Conservation (phyloP, 2,797 vertebrate species). For the Phrynocephalus forsythii region DNA sequence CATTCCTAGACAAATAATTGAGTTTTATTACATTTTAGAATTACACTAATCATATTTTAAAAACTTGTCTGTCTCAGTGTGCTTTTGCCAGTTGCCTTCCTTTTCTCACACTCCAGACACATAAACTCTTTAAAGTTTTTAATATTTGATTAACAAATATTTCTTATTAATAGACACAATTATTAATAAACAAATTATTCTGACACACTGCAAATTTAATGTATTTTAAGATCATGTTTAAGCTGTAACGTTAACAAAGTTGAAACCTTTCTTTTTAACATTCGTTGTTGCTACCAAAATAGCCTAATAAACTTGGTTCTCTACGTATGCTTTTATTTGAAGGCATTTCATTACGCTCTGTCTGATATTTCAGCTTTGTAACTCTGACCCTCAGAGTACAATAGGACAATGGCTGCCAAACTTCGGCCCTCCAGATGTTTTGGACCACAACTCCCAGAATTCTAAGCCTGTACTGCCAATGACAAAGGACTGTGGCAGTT, state of each 20-base stretch:
- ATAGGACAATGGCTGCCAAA: too few species aligned
- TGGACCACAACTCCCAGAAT: too few species aligned
- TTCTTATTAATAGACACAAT: slow-evolving; percentile 32
- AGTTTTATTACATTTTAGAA: neutral
- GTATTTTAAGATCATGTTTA: neutral
- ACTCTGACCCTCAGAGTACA: neutral
- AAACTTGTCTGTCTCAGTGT: neutral
- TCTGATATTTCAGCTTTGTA: slow-evolving; percentile 5
- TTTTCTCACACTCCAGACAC: neutral
- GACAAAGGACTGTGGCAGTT: too few species aligned
- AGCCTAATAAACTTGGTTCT: slow-evolving; percentile 22
- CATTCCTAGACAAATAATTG: neutral
- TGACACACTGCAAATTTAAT: slow-evolving; percentile 4
- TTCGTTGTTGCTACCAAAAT: slow-evolving; percentile 17
- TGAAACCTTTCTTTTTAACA: slow-evolving; percentile 29
- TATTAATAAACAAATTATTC: neutral
- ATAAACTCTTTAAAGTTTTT: slow-evolving; percentile 53
- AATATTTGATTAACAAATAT: slow-evolving; percentile 35
- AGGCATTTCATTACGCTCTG: neutral
- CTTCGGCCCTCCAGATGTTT: too few species aligned
- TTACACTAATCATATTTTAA: neutral
- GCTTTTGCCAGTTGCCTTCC: neutral
- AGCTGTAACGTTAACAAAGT: neutral
- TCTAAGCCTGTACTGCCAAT: too few species aligned
- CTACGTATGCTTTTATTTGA: slow-evolving; percentile 18